Conservation (phyloP, 2,113 vertebrate genomes). For the Saguinus midas region DNA sequence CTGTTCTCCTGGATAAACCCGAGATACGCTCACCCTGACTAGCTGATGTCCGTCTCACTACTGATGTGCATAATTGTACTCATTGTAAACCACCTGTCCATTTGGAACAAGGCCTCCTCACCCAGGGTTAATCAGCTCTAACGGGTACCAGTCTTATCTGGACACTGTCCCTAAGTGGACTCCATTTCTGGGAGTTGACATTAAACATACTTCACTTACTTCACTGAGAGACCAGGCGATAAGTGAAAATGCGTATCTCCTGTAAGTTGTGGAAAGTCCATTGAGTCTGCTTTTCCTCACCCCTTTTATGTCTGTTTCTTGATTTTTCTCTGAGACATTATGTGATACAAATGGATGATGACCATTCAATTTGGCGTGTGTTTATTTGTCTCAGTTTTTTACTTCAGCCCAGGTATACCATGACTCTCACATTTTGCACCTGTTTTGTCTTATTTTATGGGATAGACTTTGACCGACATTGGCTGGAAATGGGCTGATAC, state of each 20-base stretch:
- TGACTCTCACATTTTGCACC: background rate
- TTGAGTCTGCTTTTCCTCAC: too few relatives aligned
- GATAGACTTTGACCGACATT: too few relatives aligned
- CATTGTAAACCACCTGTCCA: background rate
- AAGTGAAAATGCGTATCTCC: background rate
- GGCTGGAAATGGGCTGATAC: background rate
- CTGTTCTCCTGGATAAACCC: background rate
- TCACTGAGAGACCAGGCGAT: background rate
- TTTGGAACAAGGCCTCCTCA: background rate
- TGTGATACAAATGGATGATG: background rate
- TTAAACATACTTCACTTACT: too few relatives aligned
- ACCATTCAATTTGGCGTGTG: background rate
- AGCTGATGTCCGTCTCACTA: background rate
- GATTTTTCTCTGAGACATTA: background rate
- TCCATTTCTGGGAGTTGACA: background rate
- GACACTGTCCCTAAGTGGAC: background rate
- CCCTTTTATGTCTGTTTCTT: background rate
- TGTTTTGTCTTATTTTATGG: background rate
- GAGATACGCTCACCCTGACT: background rate
- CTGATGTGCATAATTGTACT: background rate
- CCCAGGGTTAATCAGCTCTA: background rate
- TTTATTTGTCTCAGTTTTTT: too few relatives aligned
- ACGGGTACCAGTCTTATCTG: background rate
- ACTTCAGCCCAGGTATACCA: too few relatives aligned
- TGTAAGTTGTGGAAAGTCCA: background rate